Evolutionary conservation across 2,113 vertebrate genomes (phyloP).

Genomic region (Chiloscyllium plagiosum): DNA sequence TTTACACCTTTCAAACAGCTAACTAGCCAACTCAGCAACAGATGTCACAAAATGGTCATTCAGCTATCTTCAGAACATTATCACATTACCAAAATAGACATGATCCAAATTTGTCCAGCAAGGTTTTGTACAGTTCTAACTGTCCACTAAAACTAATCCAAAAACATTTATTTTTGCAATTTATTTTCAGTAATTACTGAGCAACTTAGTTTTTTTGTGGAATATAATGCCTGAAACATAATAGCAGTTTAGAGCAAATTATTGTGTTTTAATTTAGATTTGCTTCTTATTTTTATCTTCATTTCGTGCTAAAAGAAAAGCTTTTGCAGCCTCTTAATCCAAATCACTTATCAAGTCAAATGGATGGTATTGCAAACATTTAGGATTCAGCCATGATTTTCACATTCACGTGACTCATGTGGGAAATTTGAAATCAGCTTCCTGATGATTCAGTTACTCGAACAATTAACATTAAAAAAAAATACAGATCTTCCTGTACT

Average conservation of each 20-base stretch:
- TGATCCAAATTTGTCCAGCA: neutral
- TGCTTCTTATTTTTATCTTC: neutral
- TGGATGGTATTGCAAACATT: neutral
- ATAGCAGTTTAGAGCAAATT: neutral
- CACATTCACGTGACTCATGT: neutral
- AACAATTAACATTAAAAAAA: neutral
- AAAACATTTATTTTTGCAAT: neutral
- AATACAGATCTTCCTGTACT: neutral
- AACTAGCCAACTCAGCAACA: neutral
- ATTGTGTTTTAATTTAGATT: neutral
- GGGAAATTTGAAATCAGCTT: conserved; percentile 4
- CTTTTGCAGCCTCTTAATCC: neutral
- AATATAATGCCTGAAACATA: neutral
- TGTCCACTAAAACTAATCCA: neutral
- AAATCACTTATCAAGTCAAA: neutral
- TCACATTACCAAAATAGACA: neutral
- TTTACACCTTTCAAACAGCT: neutral
- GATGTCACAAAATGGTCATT: neutral
- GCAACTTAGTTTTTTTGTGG: neutral
- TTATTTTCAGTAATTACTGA: neutral
- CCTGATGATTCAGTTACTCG: neutral
- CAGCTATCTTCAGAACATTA: neutral
- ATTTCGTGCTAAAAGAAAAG: neutral
- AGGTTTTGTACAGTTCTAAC: neutral
- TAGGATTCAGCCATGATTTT: neutral